Percentiles rank a stretch among this genome's conserved stretches.
These are phyloP conservation scores for Astreopora myriophthalma DNA, from an alignment of 64 coral and sea anemone genomes.

Conservation along the genomic window DNA sequence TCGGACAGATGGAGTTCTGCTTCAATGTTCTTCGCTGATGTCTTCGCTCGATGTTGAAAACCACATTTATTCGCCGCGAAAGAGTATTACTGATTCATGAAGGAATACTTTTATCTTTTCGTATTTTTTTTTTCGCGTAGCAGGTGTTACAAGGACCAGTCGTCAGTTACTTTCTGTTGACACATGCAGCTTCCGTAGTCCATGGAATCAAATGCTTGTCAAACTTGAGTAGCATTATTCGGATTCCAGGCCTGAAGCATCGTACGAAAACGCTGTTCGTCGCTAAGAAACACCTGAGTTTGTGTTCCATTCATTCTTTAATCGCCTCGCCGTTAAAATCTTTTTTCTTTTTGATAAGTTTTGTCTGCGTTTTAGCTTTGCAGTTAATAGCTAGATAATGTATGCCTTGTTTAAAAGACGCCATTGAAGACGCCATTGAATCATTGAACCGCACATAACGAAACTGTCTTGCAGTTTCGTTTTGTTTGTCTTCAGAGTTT, in stretches of 20 bases:
- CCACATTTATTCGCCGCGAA: not conserved
- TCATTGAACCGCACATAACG: not conserved
- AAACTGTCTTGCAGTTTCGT: too few relatives aligned
- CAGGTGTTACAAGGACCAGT: slow-evolving; percentile 42
- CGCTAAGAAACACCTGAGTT: not conserved
- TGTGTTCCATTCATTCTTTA: not conserved
- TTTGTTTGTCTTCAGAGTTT: not conserved
- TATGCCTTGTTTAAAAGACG: too few relatives aligned
- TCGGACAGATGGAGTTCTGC: not conserved
- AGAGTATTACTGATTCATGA: slow-evolving; percentile 31
- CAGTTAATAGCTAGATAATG: too few relatives aligned
- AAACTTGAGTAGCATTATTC: not conserved
- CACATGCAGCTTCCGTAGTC: not conserved
- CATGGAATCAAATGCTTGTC: not conserved
- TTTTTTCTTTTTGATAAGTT: not conserved
- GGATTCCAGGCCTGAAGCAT: not conserved
- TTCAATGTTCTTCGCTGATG: too few relatives aligned
- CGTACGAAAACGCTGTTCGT: not conserved
- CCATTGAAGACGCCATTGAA: not conserved
- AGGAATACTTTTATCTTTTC: not conserved
- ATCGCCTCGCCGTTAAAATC: not conserved
- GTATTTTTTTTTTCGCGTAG: not conserved
- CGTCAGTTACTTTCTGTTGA: not conserved
- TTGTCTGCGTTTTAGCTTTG: not conserved
- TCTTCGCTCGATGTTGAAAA: too few relatives aligned